phyloP scores from a whole-genome alignment of 2,888 invertebrate genomes.

The Liopterus haemorrhoidalis region DNA sequence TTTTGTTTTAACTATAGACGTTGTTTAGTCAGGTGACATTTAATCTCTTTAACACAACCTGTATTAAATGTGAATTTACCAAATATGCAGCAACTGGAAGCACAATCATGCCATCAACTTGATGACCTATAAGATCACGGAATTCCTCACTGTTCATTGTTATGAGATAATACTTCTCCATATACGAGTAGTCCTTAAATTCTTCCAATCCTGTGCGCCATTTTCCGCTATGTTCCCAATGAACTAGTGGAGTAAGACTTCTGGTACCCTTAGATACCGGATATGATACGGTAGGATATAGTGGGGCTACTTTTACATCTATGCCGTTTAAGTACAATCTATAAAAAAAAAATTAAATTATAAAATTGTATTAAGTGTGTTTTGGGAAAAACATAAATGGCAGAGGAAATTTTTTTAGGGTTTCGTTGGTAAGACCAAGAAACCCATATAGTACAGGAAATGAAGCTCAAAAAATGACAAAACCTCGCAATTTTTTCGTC shows the following conservation, averaged over 20 bases:
- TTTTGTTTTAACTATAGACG: too few relatives aligned
- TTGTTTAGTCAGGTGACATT: too few relatives aligned
- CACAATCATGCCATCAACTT: constrained; percentile 39
- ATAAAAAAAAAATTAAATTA: constrained; percentile 40
- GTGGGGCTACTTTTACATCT: constrained; percentile 61
- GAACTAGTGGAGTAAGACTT: constrained; percentile 71
- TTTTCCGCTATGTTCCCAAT: constrained; percentile 77
- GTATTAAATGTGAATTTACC: too few relatives aligned
- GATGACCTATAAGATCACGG: constrained; percentile 40
- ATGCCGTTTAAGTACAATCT: constrained; percentile 70
- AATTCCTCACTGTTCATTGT: constrained; percentile 48
- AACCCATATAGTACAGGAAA: too few relatives aligned
- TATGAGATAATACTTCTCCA: too few relatives aligned
- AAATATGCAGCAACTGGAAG: constrained; percentile 40
- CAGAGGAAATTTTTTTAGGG: constrained; percentile 23
- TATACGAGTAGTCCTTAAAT: too few relatives aligned
- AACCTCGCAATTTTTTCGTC: too few relatives aligned
- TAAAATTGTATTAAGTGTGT: constrained; percentile 1
- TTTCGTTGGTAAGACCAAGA: too few relatives aligned
- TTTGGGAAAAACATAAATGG: constrained; percentile 17
- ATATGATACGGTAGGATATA: constrained; percentile 67
- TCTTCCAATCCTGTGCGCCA: too few relatives aligned
- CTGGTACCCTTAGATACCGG: constrained; percentile 82
- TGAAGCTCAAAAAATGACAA: too few relatives aligned
- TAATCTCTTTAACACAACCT: too few relatives aligned